Base-by-base conservation (phyloP, 2,113 vertebrate genomes). In the Platysteira castanea region DNA sequence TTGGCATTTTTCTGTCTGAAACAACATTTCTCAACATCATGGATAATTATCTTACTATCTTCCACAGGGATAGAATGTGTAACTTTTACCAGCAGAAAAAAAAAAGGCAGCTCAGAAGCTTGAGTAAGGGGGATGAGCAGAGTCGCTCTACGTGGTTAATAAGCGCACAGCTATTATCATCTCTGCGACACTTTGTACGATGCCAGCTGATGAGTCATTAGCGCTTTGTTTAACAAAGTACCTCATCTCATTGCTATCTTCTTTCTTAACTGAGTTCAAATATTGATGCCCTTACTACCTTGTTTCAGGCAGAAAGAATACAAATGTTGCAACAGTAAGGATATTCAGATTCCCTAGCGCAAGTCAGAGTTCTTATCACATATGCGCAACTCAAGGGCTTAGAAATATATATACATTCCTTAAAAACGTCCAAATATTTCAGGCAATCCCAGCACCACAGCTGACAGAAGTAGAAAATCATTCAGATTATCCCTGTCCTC, bases 341-440 rank as follows among this genome's bases (percentile, higher is more conserved):
- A 49, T 23, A 82, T 5, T 56, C 9, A 74, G 4, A 59, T 54
- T 73, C 9, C 16, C 15, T 22, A 28, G 19, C 9, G 67, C 6
- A 54, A 60, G 5, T 28, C 9, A 49, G 10, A 73, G 4, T 11
- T 78, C 26, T 35, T 24, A 57, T 4, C 27, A 30, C 3, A 5
- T 10, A 42, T 10, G 8, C 23, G 5, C 0, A 0, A 74, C 10
- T 74, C 31, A 75, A 63, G 4, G 28, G 33, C 33, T 42, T 6
- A 91, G n/a, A 87, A 89, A 82, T 10, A 33, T 1, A 19, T 33
- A 35, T 1, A 19, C 30, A 35, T 27, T 74, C 7, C 41, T 44
- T 54, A 42, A 61, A 76, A 85, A 46, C 4, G 3, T 52, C 13
- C 16, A 41, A 71, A 71, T 15, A 75, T 8, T 68, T 75, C 15